phyloP scores from a whole-genome alignment of 2,797 vertebrate species.

The Takifugu ocellatus region DNA sequence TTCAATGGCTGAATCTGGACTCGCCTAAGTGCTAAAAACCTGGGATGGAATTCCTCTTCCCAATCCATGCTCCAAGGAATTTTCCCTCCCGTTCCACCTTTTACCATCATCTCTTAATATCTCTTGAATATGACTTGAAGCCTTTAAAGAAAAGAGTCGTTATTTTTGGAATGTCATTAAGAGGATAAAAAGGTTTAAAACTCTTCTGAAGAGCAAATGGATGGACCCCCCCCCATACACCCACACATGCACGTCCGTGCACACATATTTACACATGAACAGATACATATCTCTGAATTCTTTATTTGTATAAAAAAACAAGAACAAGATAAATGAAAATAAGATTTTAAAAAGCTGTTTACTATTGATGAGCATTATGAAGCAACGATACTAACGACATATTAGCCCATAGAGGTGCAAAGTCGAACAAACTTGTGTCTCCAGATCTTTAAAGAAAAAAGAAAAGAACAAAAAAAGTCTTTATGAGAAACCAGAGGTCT shows the following conservation, averaged over 20 bases:
- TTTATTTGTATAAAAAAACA: constrained; percentile 77
- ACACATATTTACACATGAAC: constrained; percentile 61
- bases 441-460: constrained; percentile 81
- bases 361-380: constrained; percentile 77
- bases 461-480: constrained; percentile 69
- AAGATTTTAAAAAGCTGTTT: constrained; percentile 69
- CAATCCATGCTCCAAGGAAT: constrained; percentile 13
- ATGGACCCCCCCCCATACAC: constrained; percentile 46
- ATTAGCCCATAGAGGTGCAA: constrained; percentile 79
- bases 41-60: constrained; percentile 35
- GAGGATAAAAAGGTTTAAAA: constrained; percentile 66
- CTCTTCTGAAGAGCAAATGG: constrained; percentile 49
- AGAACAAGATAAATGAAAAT: constrained; percentile 45
- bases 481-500: constrained; percentile 78
- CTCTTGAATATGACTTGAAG: constrained; percentile 57
- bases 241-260: constrained; percentile 61
- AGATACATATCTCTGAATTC: constrained; percentile 79
- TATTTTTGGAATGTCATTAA: constrained; percentile 72
- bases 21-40: constrained; percentile 15
- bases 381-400: constrained; percentile 82
- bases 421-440: constrained; percentile 80
- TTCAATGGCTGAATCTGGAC: constrained; percentile 43
- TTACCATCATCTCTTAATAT: constrained; percentile 41
- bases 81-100: constrained; percentile 32
- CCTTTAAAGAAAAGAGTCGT: constrained; percentile 71